A percentile compares a stretch with the other conserved stretches of the same genome.
Evolutionary conservation across 2,797 vertebrate genomes (phyloP).

Genomic region (Argentina silus): DNA sequence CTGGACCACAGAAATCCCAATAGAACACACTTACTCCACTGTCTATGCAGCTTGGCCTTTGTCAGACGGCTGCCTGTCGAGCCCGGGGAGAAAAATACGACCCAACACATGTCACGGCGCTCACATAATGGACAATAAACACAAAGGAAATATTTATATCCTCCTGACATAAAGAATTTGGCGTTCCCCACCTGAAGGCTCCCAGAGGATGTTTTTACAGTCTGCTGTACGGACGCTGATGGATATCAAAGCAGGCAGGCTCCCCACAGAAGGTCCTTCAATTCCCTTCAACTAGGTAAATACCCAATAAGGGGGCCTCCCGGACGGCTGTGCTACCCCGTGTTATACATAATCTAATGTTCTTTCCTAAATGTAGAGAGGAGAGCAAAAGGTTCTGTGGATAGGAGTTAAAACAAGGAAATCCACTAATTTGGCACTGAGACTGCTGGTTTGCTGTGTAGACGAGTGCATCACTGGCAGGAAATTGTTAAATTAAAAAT

Average conservation of each 20-base stretch:
- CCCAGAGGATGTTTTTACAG: constrained; percentile 53
- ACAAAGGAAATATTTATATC: constrained; percentile 70
- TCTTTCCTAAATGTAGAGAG: constrained; percentile 7
- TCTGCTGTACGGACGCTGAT: constrained; percentile 58
- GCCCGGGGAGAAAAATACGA: constrained; percentile 24
- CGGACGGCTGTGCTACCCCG: constrained; percentile 17
- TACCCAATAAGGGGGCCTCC: constrained; percentile 40
- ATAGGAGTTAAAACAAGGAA: not conserved
- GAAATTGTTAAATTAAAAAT: not conserved
- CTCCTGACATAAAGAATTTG: constrained; percentile 66
- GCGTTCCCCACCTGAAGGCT: constrained; percentile 56
- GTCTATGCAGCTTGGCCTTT: not conserved
- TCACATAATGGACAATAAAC: constrained; percentile 65
- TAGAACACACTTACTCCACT: not conserved
- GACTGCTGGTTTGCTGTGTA: not conserved
- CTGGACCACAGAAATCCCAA: not conserved
- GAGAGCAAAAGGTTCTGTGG: not conserved
- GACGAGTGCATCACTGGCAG: not conserved
- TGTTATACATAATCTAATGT: constrained; percentile 43
- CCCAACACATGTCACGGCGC: constrained; percentile 37
- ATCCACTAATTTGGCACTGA: not conserved
- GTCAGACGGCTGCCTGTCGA: not conserved
- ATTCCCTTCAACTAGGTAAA: constrained; percentile 52
- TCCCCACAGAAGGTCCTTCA: constrained; percentile 40
- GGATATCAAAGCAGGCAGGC: constrained; percentile 70